Evolutionary conservation across 30 jellyfish, hydroid and myxozoan genomes (phyloP), one percentile per base, ranked within the genome.

Genomic region (Phacellophora camtschatica): DNA sequence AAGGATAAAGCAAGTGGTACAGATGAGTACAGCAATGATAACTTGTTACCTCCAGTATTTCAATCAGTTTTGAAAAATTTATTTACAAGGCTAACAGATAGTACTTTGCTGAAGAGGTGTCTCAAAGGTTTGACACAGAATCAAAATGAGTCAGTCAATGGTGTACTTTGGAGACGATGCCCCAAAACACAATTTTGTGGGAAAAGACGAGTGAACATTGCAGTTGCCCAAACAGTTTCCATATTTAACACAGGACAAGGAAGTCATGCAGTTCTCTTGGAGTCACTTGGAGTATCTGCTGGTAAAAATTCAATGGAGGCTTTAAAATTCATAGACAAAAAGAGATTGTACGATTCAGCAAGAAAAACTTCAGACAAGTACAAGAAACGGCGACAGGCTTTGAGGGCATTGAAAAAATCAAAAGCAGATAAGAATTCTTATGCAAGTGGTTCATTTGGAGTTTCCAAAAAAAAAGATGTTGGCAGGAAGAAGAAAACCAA

Each of bases 101-200:
- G 67, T 34, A 24, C 28, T 12, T 34, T 81, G 33, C 85, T 81
- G 1, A 29, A 25, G 19, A 23, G 93, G 29, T 81, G 93, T 54
- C 86, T 49, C 1, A 36, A 10, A 15, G 86, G 86, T 2, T 28
- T 43, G 27, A 80, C 85, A 18, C 85, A 80, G 35, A 65, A 80
- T 22, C 84, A 79, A 29, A 63, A 46, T 48, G 77, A 80, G 43
- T 1, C 77, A 9, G 3, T 83, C 0, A 66, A 83, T 68, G 71
- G 73, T 56, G 34, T 35, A 30, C 55, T 83, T n/a, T 83, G 95
- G 95, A 29, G 76, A 61, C 69, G 48, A 29, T 58, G 69, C 39
- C 95, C 95, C 20, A 83, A 83, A 39, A 36, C 54, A 61, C 19
- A 1, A 27, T 56, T 83, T 69, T 28, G 74, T 30, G 88, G 87